Percentiles rank a stretch among this genome's conserved stretches.
phyloP scores from a whole-genome alignment of 2,113 vertebrate species.

The Malurus alboscapulatus region DNA sequence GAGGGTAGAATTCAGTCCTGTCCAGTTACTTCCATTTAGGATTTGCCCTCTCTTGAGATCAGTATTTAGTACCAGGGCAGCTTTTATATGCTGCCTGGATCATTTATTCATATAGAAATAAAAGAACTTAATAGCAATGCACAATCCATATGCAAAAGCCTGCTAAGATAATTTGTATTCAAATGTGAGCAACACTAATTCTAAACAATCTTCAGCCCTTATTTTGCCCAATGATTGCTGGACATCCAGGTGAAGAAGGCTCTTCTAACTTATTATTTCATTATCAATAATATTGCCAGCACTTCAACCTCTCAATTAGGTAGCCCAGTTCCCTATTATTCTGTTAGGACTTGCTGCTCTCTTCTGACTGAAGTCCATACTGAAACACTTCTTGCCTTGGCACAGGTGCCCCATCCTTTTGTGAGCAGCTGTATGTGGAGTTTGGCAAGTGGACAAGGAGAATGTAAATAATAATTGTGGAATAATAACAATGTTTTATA shows the following conservation, averaged over 20 bases:
- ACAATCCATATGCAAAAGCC: constrained; percentile 45
- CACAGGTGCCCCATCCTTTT: not conserved
- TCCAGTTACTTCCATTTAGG: constrained; percentile 35
- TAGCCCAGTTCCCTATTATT: not conserved
- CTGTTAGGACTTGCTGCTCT: not conserved
- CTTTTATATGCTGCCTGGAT: constrained; percentile 65
- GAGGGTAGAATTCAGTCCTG: constrained; percentile 9
- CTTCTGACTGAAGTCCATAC: not conserved
- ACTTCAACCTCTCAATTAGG: constrained; percentile 42
- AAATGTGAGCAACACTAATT: constrained; percentile 39
- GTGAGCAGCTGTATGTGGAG: not conserved
- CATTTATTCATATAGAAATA: constrained; percentile 70
- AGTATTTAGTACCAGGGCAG: constrained; percentile 62
- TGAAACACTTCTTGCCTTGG: not conserved
- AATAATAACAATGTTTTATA: not conserved
- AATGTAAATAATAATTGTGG: not conserved
- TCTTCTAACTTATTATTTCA: constrained; percentile 34
- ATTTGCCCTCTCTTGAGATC: constrained; percentile 50
- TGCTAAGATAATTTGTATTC: constrained; percentile 56
- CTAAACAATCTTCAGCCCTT: constrained; percentile 25
- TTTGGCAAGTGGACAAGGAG: not conserved
- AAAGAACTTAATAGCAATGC: constrained; percentile 39
- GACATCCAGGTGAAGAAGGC: not conserved
- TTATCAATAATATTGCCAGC: not conserved
- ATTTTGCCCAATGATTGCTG: constrained; percentile 33